phyloP scores from a whole-genome alignment of 2,888 invertebrate genomes.

The Cephonodes hylas region DNA sequence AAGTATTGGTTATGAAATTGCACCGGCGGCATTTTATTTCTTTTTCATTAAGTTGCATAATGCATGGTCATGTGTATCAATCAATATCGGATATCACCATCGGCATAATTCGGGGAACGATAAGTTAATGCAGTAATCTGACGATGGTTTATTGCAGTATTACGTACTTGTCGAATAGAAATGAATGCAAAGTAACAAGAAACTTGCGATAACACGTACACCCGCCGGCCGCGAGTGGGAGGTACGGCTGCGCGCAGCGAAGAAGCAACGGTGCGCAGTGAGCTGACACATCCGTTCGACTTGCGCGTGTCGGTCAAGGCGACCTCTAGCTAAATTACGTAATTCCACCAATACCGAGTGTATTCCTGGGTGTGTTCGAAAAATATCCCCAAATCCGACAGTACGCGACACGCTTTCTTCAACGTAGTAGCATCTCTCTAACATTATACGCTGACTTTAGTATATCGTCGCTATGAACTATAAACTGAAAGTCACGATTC shows the following conservation, averaged over 20 bases:
- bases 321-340: conserved; percentile 76
- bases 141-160: conserved; percentile 58
- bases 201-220: conserved; percentile 70
- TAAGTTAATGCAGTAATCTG: conserved; percentile 64
- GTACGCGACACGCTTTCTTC: conserved; percentile 53
- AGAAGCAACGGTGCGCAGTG: conserved; percentile 74
- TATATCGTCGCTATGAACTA: conserved; percentile 65
- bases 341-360: conserved; percentile 69
- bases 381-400: conserved; percentile 54
- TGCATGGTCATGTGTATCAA: not conserved
- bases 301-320: conserved; percentile 78
- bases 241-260: conserved; percentile 68
- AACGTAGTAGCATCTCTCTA: conserved; percentile 44
- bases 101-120: conserved; percentile 55
- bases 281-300: conserved; percentile 76
- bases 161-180: conserved; percentile 55
- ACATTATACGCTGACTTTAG: conserved; percentile 38
- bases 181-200: conserved; percentile 75
- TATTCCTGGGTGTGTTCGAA: conserved; percentile 72
- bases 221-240: conserved; percentile 67
- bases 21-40: not conserved
- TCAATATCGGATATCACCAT: conserved; percentile 40
- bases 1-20: not conserved
- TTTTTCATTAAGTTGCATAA: not conserved
- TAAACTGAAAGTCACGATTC: conserved; percentile 75